These are phyloP conservation scores for Netelia fuscicornis DNA, from an alignment of 2,888 invertebrate genomes.

Conservation along the genomic window DNA sequence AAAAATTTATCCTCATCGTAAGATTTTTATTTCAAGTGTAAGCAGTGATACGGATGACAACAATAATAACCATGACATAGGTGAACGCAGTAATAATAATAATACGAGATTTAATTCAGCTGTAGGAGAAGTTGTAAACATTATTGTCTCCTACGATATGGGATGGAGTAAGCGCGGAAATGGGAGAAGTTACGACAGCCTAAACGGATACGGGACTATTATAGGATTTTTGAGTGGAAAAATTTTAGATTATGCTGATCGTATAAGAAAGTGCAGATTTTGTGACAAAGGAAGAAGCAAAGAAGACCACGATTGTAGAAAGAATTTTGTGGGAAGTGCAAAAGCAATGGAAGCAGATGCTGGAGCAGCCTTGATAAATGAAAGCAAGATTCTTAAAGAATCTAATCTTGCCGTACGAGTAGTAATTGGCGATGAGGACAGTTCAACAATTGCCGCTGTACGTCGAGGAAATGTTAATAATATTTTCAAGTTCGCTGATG, in stretches of 20 bases:
- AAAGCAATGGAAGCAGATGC: conserved; percentile 25
- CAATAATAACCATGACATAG: too few species aligned
- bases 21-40: too few species aligned
- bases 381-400: conserved; percentile 2
- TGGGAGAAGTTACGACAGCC: conserved; percentile 7
- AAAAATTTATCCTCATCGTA: too few species aligned
- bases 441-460: conserved; percentile 24
- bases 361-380: background rate
- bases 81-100: background rate
- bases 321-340: conserved; percentile 14
- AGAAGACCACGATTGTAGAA: background rate
- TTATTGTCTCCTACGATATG: conserved; percentile 13
- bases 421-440: conserved; percentile 19
- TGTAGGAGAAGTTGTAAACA: background rate
- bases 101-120: background rate
- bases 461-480: conserved; percentile 7
- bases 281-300: background rate
- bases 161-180: conserved; percentile 6
- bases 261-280: conserved; percentile 5
- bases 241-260: background rate
- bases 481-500: conserved; percentile 32
- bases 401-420: background rate
- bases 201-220: conserved; percentile 3
- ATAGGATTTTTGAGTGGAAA: background rate
- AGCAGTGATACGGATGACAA: too few species aligned